Evolutionary conservation across 2,888 invertebrate species (phyloP).

Genomic region (Brachypterus glaber): DNA sequence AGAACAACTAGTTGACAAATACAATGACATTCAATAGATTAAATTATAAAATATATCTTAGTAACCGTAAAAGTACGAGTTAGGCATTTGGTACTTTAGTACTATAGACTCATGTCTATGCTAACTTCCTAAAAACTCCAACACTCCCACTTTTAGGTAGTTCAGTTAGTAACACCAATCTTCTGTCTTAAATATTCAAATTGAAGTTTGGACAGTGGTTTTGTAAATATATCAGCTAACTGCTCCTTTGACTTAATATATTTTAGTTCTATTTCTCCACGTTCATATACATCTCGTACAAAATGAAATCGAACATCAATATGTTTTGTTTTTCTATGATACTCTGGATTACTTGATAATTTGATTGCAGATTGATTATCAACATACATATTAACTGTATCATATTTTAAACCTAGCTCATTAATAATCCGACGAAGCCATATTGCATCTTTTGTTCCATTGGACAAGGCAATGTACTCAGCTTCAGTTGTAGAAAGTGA

Average conservation of each 20-base stretch:
- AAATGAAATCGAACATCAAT: neutral
- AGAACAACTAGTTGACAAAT: no score
- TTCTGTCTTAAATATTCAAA: slow-evolving; percentile 5
- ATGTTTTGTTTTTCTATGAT: slow-evolving; percentile 10
- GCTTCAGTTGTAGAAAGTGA: slow-evolving; percentile 13
- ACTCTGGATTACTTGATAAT: slow-evolving; percentile 1
- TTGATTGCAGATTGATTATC: slow-evolving; percentile 13
- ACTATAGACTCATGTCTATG: no score
- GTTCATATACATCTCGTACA: slow-evolving; percentile 7
- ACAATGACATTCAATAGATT: no score
- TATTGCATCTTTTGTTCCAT: slow-evolving; percentile 7
- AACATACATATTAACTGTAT: neutral
- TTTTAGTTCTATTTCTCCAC: no score
- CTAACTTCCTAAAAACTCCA: no score
- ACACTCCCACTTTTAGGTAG: neutral
- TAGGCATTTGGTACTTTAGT: no score
- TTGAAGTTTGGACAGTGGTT: slow-evolving; percentile 6
- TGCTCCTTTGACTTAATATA: no score
- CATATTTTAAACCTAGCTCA: neutral
- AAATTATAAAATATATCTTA: no score
- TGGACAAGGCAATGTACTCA: slow-evolving; percentile 9
- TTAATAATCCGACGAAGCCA: slow-evolving; percentile 7
- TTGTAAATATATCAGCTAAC: slow-evolving; percentile 12
- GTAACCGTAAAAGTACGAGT: no score
- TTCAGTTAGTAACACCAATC: slow-evolving; percentile 1